Percentiles rank a stretch among this genome's conserved stretches.
Evolutionary conservation across 2,113 vertebrate genomes (phyloP).

Genomic region (Eublepharis macularius): DNA sequence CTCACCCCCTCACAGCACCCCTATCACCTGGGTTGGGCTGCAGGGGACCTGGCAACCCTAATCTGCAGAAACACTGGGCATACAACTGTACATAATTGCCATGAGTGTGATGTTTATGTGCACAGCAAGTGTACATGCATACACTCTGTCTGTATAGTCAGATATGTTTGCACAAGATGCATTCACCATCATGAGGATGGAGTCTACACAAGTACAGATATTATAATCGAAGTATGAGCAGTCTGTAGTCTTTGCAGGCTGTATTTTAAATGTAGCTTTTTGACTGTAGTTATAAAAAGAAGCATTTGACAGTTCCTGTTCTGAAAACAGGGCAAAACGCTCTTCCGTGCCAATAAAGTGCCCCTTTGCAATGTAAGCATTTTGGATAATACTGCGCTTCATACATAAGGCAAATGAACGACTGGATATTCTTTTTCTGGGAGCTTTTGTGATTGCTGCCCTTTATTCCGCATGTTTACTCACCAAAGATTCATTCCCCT

Average conservation of each 20-base stretch:
- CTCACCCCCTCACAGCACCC: too few species aligned
- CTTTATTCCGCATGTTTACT: constrained; percentile 55
- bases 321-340: background rate
- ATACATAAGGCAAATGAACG: constrained; percentile 49
- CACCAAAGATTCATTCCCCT: constrained; percentile 54
- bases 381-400: constrained; percentile 58
- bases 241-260: constrained; percentile 16
- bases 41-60: too few species aligned
- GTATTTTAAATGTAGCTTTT: background rate
- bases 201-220: constrained; percentile 17
- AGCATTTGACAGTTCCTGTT: background rate
- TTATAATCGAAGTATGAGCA: constrained; percentile 6
- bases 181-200: background rate
- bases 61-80: too few species aligned
- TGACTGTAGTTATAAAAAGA: background rate
- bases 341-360: constrained; percentile 23
- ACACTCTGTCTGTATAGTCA: too few species aligned
- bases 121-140: too few species aligned
- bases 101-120: too few species aligned
- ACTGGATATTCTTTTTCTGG: constrained; percentile 38
- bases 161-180: too few species aligned
- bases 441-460: constrained; percentile 35
- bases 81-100: too few species aligned
- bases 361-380: constrained; percentile 49
- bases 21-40: too few species aligned